Evolutionary conservation across 2,113 vertebrate genomes (phyloP).

Genomic region (Perca fluviatilis): DNA sequence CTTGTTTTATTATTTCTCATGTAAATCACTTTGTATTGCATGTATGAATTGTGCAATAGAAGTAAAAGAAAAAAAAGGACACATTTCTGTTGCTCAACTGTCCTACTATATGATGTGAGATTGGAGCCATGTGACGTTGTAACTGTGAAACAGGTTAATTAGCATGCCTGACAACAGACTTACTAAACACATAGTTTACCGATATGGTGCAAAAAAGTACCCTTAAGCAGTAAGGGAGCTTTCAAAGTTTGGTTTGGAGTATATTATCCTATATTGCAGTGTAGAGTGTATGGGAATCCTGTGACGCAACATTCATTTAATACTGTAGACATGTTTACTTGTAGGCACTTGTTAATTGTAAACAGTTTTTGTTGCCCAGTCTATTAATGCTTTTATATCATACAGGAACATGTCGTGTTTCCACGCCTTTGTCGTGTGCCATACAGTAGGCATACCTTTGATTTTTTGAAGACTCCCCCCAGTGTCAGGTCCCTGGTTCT

Average conservation of each 20-base stretch:
- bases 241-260: too few species aligned
- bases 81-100: neutral
- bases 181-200: too few species aligned
- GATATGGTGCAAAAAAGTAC: neutral
- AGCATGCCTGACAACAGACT: neutral
- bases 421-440: neutral
- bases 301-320: too few species aligned
- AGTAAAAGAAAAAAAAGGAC: too few species aligned
- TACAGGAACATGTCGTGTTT: too few species aligned
- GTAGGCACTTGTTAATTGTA: too few species aligned
- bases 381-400: neutral
- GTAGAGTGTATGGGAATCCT: too few species aligned
- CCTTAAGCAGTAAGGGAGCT: neutral
- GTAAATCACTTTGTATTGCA: neutral
- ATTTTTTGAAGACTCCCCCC: conserved; percentile 81
- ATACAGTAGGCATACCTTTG: conserved; percentile 51
- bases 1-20: neutral
- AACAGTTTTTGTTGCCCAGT: neutral
- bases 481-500: conserved; percentile 84
- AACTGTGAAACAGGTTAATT: neutral
- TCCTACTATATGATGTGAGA: neutral
- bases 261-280: too few species aligned
- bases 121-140: neutral
- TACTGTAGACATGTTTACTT: too few species aligned
- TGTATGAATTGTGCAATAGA: neutral